phyloP scores from a whole-genome alignment of 2,888 invertebrate species.

The Elegia similella region DNA sequence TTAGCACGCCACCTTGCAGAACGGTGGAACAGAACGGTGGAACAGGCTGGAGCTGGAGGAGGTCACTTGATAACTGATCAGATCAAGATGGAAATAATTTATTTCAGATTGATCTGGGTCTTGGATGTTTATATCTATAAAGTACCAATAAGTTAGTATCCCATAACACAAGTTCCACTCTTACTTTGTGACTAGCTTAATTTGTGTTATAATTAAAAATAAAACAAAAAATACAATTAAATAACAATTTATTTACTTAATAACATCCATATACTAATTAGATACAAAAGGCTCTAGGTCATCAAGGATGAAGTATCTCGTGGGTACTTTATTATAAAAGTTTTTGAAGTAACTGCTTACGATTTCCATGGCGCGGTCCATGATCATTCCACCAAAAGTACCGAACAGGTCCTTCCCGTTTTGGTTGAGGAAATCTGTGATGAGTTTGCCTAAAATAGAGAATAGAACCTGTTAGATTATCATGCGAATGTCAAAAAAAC shows the following conservation, averaged over 20 bases:
- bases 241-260: background rate
- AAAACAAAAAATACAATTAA: background rate
- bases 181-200: no score
- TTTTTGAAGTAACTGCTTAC: conserved; percentile 25
- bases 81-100: no score
- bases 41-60: no score
- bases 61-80: no score
- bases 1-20: no score
- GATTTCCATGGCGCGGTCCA: conserved; percentile 28
- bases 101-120: no score
- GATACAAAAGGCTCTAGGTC: conserved; percentile 33
- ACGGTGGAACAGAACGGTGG: no score
- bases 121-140: no score
- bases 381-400: conserved; percentile 28
- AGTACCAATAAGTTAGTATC: no score
- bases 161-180: no score
- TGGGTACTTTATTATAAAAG: conserved; percentile 33
- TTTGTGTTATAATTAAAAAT: no score
- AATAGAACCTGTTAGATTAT: no score
- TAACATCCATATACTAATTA: conserved; percentile 8
- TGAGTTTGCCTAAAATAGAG: conserved; percentile 22
- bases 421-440: conserved; percentile 30
- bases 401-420: conserved; percentile 31
- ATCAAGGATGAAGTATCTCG: conserved; percentile 34
- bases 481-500: background rate